These are phyloP conservation scores for Chroicocephalus ridibundus DNA, from an alignment of 2,113 vertebrate genomes.

Conservation along the genomic window DNA sequence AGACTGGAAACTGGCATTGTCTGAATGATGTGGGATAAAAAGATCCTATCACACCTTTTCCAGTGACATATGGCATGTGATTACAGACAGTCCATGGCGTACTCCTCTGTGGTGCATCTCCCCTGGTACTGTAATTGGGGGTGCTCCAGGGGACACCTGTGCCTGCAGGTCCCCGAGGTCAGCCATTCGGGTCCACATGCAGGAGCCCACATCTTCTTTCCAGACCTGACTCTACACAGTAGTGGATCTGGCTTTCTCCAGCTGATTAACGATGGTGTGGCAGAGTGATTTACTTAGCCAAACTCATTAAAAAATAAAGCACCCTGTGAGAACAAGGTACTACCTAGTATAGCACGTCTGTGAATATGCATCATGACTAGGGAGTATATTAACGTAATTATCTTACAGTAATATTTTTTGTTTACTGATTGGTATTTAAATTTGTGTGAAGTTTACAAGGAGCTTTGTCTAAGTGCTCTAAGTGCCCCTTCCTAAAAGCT, in stretches of 20 bases:
- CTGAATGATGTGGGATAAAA: not conserved
- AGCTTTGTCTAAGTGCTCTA: not conserved
- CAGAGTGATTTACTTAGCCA: not conserved
- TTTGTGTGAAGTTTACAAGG: not conserved
- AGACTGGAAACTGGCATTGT: not conserved
- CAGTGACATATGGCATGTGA: fast-evolving
- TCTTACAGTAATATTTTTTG: not conserved
- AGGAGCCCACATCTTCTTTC: not conserved
- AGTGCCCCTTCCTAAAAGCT: not conserved
- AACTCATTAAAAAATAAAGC: not conserved
- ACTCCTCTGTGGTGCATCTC: fast-evolving
- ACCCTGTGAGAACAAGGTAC: not conserved
- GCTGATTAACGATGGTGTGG: not conserved
- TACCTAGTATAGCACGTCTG: not conserved
- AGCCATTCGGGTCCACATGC: fast-evolving
- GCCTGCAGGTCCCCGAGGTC: not conserved
- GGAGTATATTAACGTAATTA: not conserved
- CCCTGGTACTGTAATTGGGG: not conserved
- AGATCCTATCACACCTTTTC: not conserved
- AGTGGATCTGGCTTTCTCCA: not conserved
- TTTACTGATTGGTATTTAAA: not conserved
- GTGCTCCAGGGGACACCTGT: not conserved
- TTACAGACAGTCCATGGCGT: not conserved
- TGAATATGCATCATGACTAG: not conserved
- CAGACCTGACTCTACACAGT: not conserved